Evolutionary conservation across 2,113 vertebrate genomes (phyloP), one percentile per base, ranked within the genome.

Genomic region (Thermophis baileyi): DNA sequence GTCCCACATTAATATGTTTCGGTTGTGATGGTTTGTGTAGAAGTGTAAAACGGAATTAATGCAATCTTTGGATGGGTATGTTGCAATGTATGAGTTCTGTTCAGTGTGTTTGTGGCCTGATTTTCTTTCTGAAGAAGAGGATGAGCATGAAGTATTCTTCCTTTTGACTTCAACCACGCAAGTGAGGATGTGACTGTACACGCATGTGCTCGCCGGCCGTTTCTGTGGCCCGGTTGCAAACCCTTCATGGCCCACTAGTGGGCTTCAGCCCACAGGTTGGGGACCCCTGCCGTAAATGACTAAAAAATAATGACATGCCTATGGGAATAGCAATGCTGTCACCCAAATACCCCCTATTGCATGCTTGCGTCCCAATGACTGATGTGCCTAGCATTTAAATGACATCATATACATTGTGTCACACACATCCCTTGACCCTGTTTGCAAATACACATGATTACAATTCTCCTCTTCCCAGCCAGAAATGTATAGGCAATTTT

Each of bases 131-230:
- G 35, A n/a, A 81, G 69, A 81, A 81, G 69, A 40, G 69, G 6
- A 74, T 40, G 69, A 35, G 14, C 14, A 74, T 18, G n/a, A 74
- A 74, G 14, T 35, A 74, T 35, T 74, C 63, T 35, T 74, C n/a
- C 63, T 35, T 74, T 74, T 74, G 0, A 81, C 69, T 81, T 81
- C 40, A 40, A 81, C 2, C 27, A 63, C 4, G 1, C 60, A 63
- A 63, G 4, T n/a, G 27, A n/a, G 30, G 11, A 63, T 63, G 27
- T 2, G 11, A 57, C 55, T 57, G 2, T 7, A 57, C 24, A 2
- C 0, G 11, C 1, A 0, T 63, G 12, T 14, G 12, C 57, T 63
- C 3, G 0, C 27, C 25, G 9, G 25, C 27, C 25, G 1, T 60
- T 60, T 60, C 27, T 0, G 3, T 4, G 3, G 3, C 27, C 27